These are phyloP conservation scores for Cynocephalus volans DNA, from an alignment of 2,113 vertebrate species.

Conservation along the genomic window DNA sequence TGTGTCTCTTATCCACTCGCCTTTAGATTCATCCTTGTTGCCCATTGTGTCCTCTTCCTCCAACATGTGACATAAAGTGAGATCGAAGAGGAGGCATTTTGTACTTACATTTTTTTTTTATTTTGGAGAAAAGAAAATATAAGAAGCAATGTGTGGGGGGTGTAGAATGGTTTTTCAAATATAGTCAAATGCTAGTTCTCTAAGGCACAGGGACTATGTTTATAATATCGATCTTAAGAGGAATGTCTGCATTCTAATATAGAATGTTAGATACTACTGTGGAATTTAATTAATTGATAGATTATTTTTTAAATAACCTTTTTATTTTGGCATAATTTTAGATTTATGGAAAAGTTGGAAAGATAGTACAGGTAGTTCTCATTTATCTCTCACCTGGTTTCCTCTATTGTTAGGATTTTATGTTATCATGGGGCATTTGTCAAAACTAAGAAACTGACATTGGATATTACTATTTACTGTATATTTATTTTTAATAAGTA, in stretches of 20 bases:
- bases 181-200: neutral
- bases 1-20: neutral
- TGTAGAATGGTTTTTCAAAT: neutral
- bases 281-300: neutral
- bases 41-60: neutral
- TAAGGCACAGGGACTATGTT: neutral
- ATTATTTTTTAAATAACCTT: neutral
- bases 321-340: slow-evolving; percentile 44
- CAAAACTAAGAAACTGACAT: neutral
- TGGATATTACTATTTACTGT: neutral
- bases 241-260: neutral
- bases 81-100: neutral
- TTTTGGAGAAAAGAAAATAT: slow-evolving; percentile 16
- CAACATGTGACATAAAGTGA: neutral
- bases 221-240: neutral
- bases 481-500: neutral
- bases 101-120: neutral
- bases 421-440: neutral
- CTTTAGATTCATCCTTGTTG: neutral
- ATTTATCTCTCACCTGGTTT: neutral
- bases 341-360: neutral
- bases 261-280: neutral
- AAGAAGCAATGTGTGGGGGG: neutral
- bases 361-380: neutral
- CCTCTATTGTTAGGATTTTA: neutral